These are phyloP conservation scores for Conus ventricosus DNA, from an alignment of 1,140 invertebrate genomes.

Conservation along the genomic window DNA sequence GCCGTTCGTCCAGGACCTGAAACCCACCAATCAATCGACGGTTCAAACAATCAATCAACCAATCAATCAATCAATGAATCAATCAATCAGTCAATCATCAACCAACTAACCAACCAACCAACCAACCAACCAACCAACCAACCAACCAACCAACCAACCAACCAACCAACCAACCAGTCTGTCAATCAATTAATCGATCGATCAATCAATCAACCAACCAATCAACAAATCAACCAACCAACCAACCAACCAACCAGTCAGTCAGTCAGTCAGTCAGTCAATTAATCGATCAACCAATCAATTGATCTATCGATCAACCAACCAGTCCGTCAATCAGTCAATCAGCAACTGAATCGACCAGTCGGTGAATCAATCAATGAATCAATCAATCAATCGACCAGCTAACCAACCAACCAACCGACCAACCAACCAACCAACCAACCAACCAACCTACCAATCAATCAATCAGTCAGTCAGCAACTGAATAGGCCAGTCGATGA, in stretches of 20 bases:
- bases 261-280: no score
- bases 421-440: background rate
- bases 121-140: no score
- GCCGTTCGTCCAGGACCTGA: constrained; percentile 48
- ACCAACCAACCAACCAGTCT: no score
- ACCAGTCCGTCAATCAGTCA: background rate
- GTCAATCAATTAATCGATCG: no score
- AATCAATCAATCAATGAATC: background rate
- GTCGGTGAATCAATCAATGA: background rate
- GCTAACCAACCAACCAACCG: background rate
- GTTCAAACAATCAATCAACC: background rate
- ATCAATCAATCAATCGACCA: background rate
- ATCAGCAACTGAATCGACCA: background rate
- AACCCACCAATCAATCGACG: background rate
- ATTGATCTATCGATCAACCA: background rate
- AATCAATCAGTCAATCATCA: no score
- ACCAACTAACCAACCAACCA: no score
- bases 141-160: no score
- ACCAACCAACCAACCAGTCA: no score
- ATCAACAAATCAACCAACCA: no score
- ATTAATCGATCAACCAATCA: background rate
- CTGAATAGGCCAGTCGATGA: no score
- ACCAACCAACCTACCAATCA: background rate
- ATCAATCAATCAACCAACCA: no score
- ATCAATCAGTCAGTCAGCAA: no score